phyloP scores from a whole-genome alignment of 2,797 vertebrate species.

The Botia almorhae region DNA sequence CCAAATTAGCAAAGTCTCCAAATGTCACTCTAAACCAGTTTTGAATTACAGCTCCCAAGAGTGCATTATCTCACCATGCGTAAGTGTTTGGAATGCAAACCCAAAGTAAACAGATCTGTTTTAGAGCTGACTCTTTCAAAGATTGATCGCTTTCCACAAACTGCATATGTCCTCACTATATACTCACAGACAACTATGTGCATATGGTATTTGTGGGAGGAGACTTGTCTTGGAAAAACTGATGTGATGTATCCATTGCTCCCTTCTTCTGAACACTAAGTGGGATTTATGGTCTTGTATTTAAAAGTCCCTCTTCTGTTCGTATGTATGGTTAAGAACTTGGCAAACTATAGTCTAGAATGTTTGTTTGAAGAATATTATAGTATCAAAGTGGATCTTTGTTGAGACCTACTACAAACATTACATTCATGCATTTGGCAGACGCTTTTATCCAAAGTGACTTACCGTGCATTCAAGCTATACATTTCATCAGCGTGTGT shows the following conservation, averaged over 20 bases:
- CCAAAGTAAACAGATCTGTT: conserved; percentile 11
- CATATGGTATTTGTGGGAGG: conserved; percentile 24
- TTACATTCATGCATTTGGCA: no score
- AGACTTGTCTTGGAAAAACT: conserved; percentile 21
- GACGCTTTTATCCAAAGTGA: no score
- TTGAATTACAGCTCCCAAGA: conserved; percentile 28
- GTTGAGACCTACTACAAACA: no score
- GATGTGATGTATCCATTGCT: neutral
- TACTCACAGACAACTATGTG: neutral
- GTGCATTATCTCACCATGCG: conserved; percentile 2
- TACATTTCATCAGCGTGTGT: no score
- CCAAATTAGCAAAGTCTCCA: neutral
- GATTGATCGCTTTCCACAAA: conserved; percentile 12
- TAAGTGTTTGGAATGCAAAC: conserved; percentile 23
- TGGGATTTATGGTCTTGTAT: conserved; percentile 28
- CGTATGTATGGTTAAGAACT: neutral
- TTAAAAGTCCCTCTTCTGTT: conserved; percentile 8
- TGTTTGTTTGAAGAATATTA: neutral
- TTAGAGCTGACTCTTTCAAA: neutral
- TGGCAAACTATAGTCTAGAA: neutral
- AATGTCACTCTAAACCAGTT: conserved; percentile 17
- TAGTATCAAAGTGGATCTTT: neutral
- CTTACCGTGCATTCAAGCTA: no score
- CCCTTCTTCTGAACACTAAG: conserved; percentile 5
- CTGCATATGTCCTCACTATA: neutral